These are phyloP conservation scores for Hippoglossus stenolepis DNA, from an alignment of 2,113 vertebrate genomes.

Conservation along the genomic window DNA sequence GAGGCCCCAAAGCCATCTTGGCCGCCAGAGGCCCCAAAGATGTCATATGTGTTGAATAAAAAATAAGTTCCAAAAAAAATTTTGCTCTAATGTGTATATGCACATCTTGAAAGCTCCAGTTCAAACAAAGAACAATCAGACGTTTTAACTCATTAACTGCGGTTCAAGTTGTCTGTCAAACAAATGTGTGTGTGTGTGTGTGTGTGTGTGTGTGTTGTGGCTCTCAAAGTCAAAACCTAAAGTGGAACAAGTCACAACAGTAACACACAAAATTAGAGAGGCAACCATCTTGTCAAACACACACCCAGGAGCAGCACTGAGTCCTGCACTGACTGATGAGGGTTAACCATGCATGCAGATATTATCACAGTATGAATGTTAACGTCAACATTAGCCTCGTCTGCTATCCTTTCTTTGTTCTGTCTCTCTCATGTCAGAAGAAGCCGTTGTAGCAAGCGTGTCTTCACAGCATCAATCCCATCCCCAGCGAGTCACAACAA, in stretches of 20 bases:
- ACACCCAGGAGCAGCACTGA: constrained; percentile 37
- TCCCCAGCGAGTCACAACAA: constrained; percentile 25
- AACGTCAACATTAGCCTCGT: constrained; percentile 37
- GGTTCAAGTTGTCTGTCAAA: too few species aligned
- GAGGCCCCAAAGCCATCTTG: too few species aligned
- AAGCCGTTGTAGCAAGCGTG: not conserved
- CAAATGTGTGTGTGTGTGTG: too few species aligned
- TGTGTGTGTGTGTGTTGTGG: not conserved
- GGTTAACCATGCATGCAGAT: constrained; percentile 48
- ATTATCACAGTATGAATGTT: constrained; percentile 36
- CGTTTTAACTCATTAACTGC: too few species aligned
- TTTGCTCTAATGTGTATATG: too few species aligned
- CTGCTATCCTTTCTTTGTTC: constrained; percentile 33
- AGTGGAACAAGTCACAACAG: not conserved
- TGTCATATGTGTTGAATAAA: too few species aligned
- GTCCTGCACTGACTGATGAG: constrained; percentile 18
- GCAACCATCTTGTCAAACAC: constrained; percentile 59
- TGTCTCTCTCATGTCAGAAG: constrained; percentile 8
- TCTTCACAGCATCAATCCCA: constrained; percentile 33
- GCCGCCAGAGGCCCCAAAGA: too few species aligned
- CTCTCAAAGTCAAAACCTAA: not conserved
- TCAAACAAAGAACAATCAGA: too few species aligned
- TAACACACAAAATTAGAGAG: constrained; percentile 40
- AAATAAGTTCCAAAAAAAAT: too few species aligned
- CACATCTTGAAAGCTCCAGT: too few species aligned